These are phyloP conservation scores for Crocuta crocuta DNA, from an alignment of 2,113 vertebrate species.

Conservation along the genomic window DNA sequence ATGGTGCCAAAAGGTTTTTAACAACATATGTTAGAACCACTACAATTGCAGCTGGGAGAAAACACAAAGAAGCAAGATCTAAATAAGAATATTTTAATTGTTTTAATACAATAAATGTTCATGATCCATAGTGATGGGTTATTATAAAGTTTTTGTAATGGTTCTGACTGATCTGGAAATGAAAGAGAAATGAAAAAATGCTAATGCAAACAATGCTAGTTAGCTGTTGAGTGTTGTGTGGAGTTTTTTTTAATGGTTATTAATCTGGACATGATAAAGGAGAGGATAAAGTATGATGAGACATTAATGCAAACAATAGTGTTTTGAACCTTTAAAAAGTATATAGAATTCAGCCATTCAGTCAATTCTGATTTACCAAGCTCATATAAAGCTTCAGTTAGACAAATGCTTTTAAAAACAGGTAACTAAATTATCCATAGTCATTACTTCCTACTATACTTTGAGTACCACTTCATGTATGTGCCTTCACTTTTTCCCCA, in stretches of 20 bases:
- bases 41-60: neutral
- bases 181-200: neutral
- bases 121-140: neutral
- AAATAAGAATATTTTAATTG: conserved; percentile 10
- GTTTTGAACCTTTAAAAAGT: neutral
- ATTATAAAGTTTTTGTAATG: neutral
- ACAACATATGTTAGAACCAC: neutral
- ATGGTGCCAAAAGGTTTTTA: conserved; percentile 71
- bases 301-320: neutral
- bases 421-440: neutral
- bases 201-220: neutral
- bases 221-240: neutral
- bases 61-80: neutral
- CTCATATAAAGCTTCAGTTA: neutral
- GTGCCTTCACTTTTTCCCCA: neutral
- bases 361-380: conserved; percentile 33
- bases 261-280: neutral
- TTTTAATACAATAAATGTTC: conserved; percentile 21
- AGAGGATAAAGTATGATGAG: neutral
- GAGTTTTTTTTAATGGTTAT: neutral
- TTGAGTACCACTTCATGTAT: neutral
- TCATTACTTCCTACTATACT: neutral
- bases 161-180: conserved; percentile 33
- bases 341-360: neutral
- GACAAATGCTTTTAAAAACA: neutral